Evolutionary conservation across 2,113 vertebrate species (phyloP).

Genomic region (Eclectus roratus): DNA sequence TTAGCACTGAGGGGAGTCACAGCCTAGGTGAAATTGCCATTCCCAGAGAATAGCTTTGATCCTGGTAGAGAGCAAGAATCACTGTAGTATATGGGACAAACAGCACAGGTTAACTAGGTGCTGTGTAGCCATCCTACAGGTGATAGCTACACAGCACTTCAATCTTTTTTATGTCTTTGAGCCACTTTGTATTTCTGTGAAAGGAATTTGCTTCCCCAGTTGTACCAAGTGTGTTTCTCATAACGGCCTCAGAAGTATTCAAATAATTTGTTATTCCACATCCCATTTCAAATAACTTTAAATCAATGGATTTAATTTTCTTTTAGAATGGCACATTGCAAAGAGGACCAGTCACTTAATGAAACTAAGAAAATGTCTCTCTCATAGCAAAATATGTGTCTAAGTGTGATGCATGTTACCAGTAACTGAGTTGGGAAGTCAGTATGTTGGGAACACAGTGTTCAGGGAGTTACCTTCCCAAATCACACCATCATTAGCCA

Average conservation of each 20-base stretch:
- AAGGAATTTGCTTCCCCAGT: not conserved
- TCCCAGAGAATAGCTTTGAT: not conserved
- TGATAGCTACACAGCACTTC: not conserved
- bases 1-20: not conserved
- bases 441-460: not conserved
- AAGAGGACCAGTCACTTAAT: not conserved
- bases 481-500: not conserved
- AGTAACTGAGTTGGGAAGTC: conserved; percentile 15
- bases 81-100: not conserved
- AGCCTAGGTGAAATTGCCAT: not conserved
- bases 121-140: not conserved
- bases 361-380: not conserved
- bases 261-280: not conserved
- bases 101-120: not conserved
- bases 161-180: not conserved
- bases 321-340: not conserved
- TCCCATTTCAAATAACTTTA: not conserved
- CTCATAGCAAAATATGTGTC: not conserved
- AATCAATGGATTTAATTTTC: not conserved
- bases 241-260: not conserved
- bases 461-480: not conserved
- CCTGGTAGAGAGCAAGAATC: not conserved
- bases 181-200: not conserved
- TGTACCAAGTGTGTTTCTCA: not conserved
- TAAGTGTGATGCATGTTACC: not conserved